phyloP scores from a whole-genome alignment of 1,140 invertebrate species.

The Geopemphigus sp. region DNA sequence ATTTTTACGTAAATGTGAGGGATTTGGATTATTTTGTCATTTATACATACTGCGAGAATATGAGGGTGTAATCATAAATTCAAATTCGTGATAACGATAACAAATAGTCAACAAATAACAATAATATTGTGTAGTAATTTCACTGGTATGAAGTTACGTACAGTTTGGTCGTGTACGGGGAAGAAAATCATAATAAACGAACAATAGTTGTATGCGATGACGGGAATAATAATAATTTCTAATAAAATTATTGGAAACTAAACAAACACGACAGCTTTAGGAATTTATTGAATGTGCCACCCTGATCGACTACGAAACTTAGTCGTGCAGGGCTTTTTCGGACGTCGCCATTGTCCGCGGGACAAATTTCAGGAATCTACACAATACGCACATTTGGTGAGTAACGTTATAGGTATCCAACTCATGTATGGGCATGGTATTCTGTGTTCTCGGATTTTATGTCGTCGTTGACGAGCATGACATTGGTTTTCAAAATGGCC shows the following conservation, averaged over 20 bases:
- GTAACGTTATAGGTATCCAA: not conserved
- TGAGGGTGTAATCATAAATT: too few species aligned
- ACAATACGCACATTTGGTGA: not conserved
- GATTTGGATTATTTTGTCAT: too few species aligned
- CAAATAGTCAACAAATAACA: too few species aligned
- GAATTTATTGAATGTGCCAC: not conserved
- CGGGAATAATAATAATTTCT: too few species aligned
- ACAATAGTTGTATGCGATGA: not conserved
- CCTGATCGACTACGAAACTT: not conserved
- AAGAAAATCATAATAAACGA: not conserved
- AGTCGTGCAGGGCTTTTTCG: not conserved
- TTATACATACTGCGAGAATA: too few species aligned
- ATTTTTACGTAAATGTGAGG: too few species aligned
- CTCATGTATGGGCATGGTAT: too few species aligned
- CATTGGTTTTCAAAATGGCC: constrained; percentile 48
- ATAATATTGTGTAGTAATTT: too few species aligned
- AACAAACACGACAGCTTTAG: not conserved
- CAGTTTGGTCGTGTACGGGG: not conserved
- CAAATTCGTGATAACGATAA: too few species aligned
- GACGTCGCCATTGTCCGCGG: not conserved
- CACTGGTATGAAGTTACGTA: not conserved
- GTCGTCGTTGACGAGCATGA: not conserved
- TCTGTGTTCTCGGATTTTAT: too few species aligned
- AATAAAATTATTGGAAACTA: not conserved
- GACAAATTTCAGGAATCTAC: too few species aligned